Evolutionary conservation across 1,140 invertebrate genomes (phyloP), one percentile per base, ranked within the genome.

Genomic region (Cheumatopsyche charites): DNA sequence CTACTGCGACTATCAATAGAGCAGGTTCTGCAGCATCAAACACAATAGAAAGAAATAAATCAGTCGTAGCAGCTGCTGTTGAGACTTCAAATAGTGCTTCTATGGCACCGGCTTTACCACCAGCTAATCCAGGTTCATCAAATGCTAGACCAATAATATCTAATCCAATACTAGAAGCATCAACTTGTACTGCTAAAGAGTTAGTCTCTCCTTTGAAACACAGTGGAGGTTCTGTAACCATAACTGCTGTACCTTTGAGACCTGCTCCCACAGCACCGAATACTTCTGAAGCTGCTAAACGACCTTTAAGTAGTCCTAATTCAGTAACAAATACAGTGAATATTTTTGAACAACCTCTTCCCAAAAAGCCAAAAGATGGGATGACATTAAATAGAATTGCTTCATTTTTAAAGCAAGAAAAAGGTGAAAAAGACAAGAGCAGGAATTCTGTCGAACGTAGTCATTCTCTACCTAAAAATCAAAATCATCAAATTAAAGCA

Each of bases 171-270:
- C 79, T 94, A 15, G 90, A 93, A 76, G 88, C 88, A 1, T 93
- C 92, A 0, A 94, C 92, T 0, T 89, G 90, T 72, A 90, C 90
- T 0, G 91, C 91, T 0, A 90, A 91, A 73, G 89, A 92, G 69
- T 76, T 92, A 11, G 86, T 88, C 49, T 86, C 86, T 1, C 87
- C 85, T 0, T 78, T 87, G 36, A 77, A 78, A 67, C 81, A 82
- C 74, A 76, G 67, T 61, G 47, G 70, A 0, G 82, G 83, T 77
- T 70, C 70, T 62, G 80, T 80, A 3, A 79, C 82, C 1, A 82
- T 83, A 76, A 84, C 84, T 0, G 82, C 87, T 75, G 81, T 87
- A 0, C 87, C 86, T 1, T 76, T 84, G 7, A 82, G 85, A 78
- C 80, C 82, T n/a, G 87, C 86, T 0, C 88, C 87, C 0, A 83